Conservation (phyloP, 2,797 vertebrate genomes). For the Monodelphis domestica region DNA sequence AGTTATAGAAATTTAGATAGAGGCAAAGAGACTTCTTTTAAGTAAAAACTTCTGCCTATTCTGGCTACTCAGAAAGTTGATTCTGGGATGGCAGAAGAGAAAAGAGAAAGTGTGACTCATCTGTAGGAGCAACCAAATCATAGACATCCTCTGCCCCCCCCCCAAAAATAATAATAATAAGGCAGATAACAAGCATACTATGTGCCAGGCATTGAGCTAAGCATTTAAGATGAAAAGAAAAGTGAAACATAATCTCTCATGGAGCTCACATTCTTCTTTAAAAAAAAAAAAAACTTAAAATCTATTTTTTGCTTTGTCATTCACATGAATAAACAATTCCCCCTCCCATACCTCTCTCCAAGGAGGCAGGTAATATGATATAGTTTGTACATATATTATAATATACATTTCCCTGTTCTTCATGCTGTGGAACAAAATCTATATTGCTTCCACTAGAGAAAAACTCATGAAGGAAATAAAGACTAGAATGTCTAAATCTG, state of each 20-base stretch:
- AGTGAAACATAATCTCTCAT: neutral
- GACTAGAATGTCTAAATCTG: too few relatives aligned
- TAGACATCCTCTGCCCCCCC: neutral
- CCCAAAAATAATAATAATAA: neutral
- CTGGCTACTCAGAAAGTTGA: neutral
- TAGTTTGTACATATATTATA: too few relatives aligned
- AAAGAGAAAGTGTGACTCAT: neutral
- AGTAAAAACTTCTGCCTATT: neutral
- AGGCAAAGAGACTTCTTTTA: neutral
- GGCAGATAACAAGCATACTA: neutral
- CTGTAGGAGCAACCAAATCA: neutral
- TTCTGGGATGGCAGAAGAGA: neutral
- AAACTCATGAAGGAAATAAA: too few relatives aligned
- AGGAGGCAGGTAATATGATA: too few relatives aligned
- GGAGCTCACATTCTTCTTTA: neutral
- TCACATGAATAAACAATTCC: too few relatives aligned
- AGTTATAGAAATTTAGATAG: neutral
- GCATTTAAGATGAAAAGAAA: neutral
- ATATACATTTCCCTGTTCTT: too few relatives aligned
- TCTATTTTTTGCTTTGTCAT: too few relatives aligned
- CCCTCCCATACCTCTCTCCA: too few relatives aligned
- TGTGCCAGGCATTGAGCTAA: neutral
- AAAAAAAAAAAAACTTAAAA: too few relatives aligned
- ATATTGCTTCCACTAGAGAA: too few relatives aligned
- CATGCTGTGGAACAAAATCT: too few relatives aligned